Conservation (phyloP, 53 echinoderm and acorn worm genomes). For the Echinometra lucunter region DNA sequence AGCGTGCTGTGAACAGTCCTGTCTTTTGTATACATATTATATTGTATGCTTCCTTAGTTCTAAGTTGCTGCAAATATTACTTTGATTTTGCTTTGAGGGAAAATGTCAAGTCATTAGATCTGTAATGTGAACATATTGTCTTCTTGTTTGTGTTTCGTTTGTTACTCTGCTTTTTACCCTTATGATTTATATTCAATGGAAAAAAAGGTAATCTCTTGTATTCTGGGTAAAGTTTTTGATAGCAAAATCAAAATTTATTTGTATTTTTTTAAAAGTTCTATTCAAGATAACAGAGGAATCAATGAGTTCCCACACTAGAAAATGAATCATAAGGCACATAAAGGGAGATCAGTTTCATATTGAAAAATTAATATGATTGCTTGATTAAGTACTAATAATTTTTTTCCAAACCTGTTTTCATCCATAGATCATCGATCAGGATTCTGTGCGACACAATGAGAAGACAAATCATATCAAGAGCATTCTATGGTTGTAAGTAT, state of each 20-base stretch:
- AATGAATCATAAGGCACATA: too few relatives aligned
- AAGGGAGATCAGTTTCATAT: background rate
- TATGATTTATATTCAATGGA: background rate
- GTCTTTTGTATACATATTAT: slow-evolving; percentile 19
- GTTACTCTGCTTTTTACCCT: background rate
- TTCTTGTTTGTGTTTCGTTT: background rate
- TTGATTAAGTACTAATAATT: background rate
- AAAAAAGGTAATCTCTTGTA: too few relatives aligned
- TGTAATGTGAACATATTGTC: background rate
- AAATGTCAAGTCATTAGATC: background rate
- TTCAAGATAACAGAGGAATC: background rate
- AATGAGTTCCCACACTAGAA: too few relatives aligned
- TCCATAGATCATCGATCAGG: slow-evolving; percentile 89
- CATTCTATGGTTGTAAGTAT: slow-evolving; percentile 99
- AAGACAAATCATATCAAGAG: slow-evolving; percentile 98
- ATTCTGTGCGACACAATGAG: slow-evolving; percentile 98
- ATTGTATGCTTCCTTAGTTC: slow-evolving; percentile 1
- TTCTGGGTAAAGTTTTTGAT: too few relatives aligned
- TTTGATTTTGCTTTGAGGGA: background rate
- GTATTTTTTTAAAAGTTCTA: too few relatives aligned
- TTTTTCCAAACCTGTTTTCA: slow-evolving; percentile 9
- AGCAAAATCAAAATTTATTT: too few relatives aligned
- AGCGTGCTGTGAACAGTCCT: slow-evolving; percentile 54
- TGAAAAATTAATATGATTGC: background rate
- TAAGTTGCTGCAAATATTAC: slow-evolving; percentile 32